phyloP scores from a whole-genome alignment of 2,888 invertebrate genomes.

The Drosophila setosimentum region DNA sequence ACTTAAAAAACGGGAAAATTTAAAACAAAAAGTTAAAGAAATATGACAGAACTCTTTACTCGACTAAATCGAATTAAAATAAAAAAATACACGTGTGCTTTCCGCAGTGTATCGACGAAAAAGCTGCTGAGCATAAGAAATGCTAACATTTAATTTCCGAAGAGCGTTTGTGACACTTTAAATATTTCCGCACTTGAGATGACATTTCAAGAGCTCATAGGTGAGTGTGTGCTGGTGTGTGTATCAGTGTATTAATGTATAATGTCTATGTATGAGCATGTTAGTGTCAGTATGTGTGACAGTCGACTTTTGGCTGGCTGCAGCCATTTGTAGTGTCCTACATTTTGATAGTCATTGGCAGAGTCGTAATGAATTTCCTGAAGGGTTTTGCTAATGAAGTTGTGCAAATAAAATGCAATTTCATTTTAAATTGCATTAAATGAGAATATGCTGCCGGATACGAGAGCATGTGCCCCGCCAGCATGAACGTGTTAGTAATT shows the following conservation, averaged over 20 bases:
- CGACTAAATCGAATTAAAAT: neutral
- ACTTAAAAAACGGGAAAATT: no score
- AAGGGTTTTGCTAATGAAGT: conserved; percentile 77
- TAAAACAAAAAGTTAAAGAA: neutral
- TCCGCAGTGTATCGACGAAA: conserved; percentile 27
- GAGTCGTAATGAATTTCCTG: conserved; percentile 74
- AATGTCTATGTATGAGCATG: neutral
- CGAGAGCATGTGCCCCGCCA: conserved; percentile 2
- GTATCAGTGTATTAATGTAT: conserved; percentile 13
- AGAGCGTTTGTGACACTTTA: conserved; percentile 76
- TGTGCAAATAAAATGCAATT: conserved; percentile 73
- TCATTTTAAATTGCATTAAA: conserved; percentile 73
- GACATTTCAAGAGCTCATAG: conserved; percentile 53
- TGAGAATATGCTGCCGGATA: conserved; percentile 45
- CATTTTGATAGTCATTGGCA: conserved; percentile 75
- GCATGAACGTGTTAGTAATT: conserved; percentile 41
- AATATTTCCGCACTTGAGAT: conserved; percentile 79
- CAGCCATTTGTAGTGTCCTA: conserved; percentile 66
- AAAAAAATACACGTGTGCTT: neutral
- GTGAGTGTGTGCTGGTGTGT: conserved; percentile 28
- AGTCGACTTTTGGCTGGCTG: conserved; percentile 50
- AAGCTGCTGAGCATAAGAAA: conserved; percentile 54
- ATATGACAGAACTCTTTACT: neutral
- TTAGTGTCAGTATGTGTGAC: conserved; percentile 12
- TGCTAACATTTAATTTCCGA: conserved; percentile 77